phyloP scores from a whole-genome alignment of 2,797 vertebrate species.

The Phylloscopus collybita region DNA sequence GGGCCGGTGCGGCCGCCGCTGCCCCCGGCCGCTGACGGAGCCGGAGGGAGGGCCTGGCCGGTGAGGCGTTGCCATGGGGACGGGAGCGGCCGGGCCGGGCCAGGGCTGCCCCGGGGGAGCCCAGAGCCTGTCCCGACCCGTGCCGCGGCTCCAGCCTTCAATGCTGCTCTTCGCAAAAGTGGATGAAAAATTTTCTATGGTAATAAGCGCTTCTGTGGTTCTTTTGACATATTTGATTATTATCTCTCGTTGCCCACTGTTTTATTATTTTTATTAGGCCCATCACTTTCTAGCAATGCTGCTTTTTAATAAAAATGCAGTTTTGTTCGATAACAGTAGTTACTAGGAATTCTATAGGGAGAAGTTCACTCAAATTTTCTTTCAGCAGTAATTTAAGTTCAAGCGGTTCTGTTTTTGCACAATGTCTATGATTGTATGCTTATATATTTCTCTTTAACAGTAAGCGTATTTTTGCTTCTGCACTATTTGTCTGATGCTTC shows the following conservation, averaged over 20 bases:
- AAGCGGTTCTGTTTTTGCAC: neutral
- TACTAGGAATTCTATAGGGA: neutral
- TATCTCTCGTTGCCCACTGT: fast-evolving
- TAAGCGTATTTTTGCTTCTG: neutral
- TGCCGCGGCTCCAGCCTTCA: fast-evolving
- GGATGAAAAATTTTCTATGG: fast-evolving
- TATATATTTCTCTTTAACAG: neutral
- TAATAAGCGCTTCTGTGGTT: fast-evolving
- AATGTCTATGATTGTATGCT: neutral
- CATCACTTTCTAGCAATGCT: neutral
- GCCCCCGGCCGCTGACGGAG: neutral
- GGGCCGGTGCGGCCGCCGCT: neutral
- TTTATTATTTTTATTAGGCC: neutral
- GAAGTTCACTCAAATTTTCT: neutral
- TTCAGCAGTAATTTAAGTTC: neutral
- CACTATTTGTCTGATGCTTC: neutral
- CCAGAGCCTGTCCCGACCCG: neutral
- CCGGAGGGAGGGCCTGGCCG: neutral
- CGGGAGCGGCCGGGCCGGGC: neutral
- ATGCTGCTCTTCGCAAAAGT: fast-evolving
- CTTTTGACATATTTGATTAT: neutral
- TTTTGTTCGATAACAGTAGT: neutral
- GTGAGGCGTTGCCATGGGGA: neutral
- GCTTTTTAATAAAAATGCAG: neutral
- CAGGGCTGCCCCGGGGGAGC: neutral